Conservation (phyloP, 2,888 invertebrate species). For the Diabrotica balteata region DNA sequence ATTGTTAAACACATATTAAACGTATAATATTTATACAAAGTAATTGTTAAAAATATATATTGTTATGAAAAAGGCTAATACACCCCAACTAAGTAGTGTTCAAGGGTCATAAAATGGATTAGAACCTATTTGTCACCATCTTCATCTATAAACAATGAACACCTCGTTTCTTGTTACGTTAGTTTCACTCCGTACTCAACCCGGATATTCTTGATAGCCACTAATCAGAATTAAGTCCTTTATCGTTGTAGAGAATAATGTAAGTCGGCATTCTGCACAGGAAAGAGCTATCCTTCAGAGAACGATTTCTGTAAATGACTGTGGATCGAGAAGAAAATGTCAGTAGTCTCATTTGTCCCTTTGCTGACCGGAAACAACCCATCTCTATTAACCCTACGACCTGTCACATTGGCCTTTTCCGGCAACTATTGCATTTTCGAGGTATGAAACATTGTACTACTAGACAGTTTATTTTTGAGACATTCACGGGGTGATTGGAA, state of each 20-base stretch:
- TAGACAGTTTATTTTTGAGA: too few relatives aligned
- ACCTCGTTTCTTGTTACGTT: conserved; percentile 8
- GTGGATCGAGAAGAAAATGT: conserved; percentile 41
- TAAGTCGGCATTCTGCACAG: conserved; percentile 25
- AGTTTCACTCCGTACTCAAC: conserved; percentile 10
- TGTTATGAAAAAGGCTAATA: too few relatives aligned
- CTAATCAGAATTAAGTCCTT: conserved; percentile 34
- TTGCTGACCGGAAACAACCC: conserved; percentile 50
- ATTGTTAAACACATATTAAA: too few relatives aligned
- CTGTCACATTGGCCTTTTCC: conserved; percentile 37
- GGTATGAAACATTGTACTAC: too few relatives aligned
- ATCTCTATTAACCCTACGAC: conserved; percentile 51
- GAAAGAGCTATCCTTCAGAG: conserved; percentile 27
- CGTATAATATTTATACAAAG: too few relatives aligned
- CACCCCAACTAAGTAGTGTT: too few relatives aligned
- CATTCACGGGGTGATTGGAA: too few relatives aligned
- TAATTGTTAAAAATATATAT: too few relatives aligned
- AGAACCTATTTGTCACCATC: neutral
- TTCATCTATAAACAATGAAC: conserved; percentile 12
- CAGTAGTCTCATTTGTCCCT: conserved; percentile 51
- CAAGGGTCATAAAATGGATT: too few relatives aligned
- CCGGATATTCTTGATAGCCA: conserved; percentile 28
- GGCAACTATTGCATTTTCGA: conserved; percentile 15
- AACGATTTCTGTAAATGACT: conserved; percentile 28
- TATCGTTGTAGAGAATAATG: conserved; percentile 31